Percentiles rank a stretch among this genome's conserved stretches.
These are phyloP conservation scores for Hypsibius dujardini DNA, from an alignment of 1,140 invertebrate genomes.

Conservation along the genomic window DNA sequence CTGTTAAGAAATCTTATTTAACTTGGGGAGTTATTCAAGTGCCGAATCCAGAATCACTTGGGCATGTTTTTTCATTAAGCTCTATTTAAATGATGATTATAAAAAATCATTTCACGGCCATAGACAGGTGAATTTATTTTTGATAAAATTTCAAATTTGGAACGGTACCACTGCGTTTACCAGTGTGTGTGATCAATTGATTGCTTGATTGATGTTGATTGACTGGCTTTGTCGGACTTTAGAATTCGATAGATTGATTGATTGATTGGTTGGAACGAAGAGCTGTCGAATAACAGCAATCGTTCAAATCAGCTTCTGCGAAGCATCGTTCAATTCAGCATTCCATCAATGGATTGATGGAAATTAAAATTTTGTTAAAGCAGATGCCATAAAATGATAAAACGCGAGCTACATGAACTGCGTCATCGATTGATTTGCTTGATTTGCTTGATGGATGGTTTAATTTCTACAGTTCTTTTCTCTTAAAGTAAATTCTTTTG, in stretches of 20 bases:
- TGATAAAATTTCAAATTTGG: no score
- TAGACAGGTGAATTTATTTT: no score
- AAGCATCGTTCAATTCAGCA: not conserved
- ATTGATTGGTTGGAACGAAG: not conserved
- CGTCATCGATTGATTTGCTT: slow-evolving; percentile 13
- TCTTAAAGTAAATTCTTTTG: not conserved
- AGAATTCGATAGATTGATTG: not conserved
- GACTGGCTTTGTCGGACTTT: not conserved
- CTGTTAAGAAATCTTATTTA: not conserved
- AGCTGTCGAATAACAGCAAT: not conserved
- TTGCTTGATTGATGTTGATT: no score
- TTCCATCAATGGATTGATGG: not conserved
- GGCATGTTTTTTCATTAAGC: not conserved
- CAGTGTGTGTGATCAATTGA: no score
- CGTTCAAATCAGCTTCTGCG: no score
- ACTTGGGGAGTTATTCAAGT: no score
- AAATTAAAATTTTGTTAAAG: slow-evolving; percentile 8
- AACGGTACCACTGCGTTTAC: no score
- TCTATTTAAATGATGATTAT: no score
- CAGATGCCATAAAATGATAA: not conserved
- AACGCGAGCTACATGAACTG: no score
- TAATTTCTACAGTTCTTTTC: not conserved
- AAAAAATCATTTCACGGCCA: no score
- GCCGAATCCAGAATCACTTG: not conserved
- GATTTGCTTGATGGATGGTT: not conserved